Evolutionary conservation across 2,888 invertebrate species (phyloP), one percentile per base, ranked within the genome.

Genomic region (Drosophila maculinotata): DNA sequence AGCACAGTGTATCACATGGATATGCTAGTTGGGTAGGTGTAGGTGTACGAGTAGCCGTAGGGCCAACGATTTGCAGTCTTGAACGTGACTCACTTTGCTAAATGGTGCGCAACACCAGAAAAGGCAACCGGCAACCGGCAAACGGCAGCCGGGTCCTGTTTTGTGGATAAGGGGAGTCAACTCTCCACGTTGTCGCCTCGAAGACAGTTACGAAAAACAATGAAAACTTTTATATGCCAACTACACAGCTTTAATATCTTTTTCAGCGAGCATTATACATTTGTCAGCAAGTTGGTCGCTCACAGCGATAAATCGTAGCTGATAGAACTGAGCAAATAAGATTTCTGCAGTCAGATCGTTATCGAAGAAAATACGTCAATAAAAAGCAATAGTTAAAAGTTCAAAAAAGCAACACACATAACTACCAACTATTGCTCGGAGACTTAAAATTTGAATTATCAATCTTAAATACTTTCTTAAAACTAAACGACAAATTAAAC

Each of bases 51-150:
- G 15, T 62, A 48, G 86, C 86, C 70, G 56, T 48, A 68, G 85
- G 80, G 84, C 68, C 79, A 67, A 72, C 81, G 72, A 84, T 81
- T 85, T 84, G 76, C 87, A 85, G 85, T 64, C 81, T 86, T 75
- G 80, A 73, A 82, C 81, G 81, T 82, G 81, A 82, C 81, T 85
- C 85, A 87, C 79, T 87, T 87, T 87, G 72, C 87, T 87, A 81
- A 87, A 87, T 82, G 87, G 68, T 84, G 79, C 79, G 79, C 79
- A 81, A 64, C 85, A 57, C 53, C 59, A 54, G 51, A 38, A 51
- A 39, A 26, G 33, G 64, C 33, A 51, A 51, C 56, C 30, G 54
- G 10, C 30, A 60, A 30, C 41, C 25, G 36, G 15, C 20, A 20
- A 20, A 35, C 25, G 36, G 15, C 20, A 20, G 4, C 20, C 20